Evolutionary conservation across 2,113 vertebrate species (phyloP).

Genomic region (Psittacula cyanocephala): DNA sequence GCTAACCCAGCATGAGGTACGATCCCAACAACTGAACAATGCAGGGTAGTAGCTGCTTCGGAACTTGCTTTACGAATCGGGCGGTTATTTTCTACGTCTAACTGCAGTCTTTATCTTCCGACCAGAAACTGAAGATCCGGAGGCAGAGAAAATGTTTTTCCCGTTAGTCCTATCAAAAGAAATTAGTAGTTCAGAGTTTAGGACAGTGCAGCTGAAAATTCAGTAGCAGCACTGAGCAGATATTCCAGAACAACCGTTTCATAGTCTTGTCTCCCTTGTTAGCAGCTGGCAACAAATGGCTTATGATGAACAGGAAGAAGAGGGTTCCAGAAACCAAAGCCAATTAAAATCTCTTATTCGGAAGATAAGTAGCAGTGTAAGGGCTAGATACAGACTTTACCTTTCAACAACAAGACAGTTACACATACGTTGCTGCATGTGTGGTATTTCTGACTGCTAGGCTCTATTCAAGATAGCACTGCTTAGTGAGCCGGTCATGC

Average conservation of each 20-base stretch:
- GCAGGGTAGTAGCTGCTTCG: constrained; percentile 69
- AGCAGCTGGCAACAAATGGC: constrained; percentile 15
- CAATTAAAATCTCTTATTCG: not conserved
- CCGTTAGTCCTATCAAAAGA: constrained; percentile 77
- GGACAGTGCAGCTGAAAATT: not conserved
- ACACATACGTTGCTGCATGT: not conserved
- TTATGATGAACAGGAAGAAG: not conserved
- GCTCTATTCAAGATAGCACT: not conserved
- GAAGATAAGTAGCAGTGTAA: not conserved
- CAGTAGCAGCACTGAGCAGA: constrained; percentile 30
- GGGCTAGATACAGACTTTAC: not conserved
- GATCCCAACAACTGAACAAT: constrained; percentile 71
- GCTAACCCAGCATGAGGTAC: constrained; percentile 72
- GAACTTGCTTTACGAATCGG: constrained; percentile 60
- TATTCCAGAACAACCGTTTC: constrained; percentile 14
- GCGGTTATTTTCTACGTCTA: constrained; percentile 89
- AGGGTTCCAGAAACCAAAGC: constrained; percentile 19
- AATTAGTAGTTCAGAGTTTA: constrained; percentile 53
- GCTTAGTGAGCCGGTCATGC: not conserved
- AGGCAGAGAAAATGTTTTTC: constrained; percentile 73
- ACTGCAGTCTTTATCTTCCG: constrained; percentile 96
- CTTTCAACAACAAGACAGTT: not conserved
- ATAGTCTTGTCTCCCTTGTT: constrained; percentile 20
- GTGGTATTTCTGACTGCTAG: not conserved
- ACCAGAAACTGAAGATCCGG: constrained; percentile 80